Percentiles rank a stretch among this genome's conserved stretches.
phyloP scores from a whole-genome alignment of 2,113 vertebrate species.

The Ellobius talpinus region DNA sequence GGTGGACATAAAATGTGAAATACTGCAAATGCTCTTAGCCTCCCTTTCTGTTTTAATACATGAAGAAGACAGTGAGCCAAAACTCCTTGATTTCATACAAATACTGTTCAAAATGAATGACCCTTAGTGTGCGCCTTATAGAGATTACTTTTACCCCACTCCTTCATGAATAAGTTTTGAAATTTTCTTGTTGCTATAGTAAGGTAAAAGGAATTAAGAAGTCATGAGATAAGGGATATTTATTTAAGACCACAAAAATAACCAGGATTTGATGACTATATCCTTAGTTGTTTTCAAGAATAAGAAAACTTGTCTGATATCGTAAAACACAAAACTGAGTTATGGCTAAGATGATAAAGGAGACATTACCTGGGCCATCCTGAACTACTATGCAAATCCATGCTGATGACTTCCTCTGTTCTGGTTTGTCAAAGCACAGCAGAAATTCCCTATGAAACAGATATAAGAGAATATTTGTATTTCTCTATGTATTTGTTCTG shows the following conservation, averaged over 20 bases:
- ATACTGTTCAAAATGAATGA: neutral
- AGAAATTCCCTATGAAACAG: neutral
- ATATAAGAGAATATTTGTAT: neutral
- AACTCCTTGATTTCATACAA: neutral
- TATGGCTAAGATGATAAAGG: neutral
- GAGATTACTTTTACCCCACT: slow-evolving; percentile 20
- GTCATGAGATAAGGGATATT: neutral
- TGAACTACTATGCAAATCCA: neutral
- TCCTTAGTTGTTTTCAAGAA: neutral
- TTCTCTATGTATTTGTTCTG: neutral
- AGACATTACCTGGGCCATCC: neutral
- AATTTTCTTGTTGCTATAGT: slow-evolving; percentile 29
- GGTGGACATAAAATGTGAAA: neutral
- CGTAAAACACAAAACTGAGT: neutral
- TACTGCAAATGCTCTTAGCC: neutral
- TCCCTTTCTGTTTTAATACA: neutral
- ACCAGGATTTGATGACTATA: slow-evolving; percentile 24
- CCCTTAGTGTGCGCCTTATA: neutral
- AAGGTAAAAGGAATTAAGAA: neutral
- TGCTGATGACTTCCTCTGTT: neutral
- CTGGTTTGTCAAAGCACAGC: neutral
- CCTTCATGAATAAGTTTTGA: neutral
- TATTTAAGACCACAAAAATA: neutral
- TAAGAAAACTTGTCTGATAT: neutral
- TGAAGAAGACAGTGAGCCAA: neutral